Conservation (phyloP, 2,888 invertebrate genomes). For the Labia minor region DNA sequence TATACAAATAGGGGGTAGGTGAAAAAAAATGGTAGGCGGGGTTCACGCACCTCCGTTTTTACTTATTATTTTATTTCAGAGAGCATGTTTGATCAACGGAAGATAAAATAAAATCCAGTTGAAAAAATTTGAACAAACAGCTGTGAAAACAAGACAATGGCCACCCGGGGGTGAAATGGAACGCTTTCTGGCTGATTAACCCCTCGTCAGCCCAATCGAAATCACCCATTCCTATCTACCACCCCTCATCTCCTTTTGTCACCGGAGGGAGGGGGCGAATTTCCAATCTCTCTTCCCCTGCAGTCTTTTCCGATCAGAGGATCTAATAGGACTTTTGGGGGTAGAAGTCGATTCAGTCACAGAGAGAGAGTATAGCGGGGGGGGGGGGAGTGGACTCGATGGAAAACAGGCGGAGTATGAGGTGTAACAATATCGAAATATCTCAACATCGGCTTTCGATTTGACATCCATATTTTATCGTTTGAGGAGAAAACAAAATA, state of each 20-base stretch:
- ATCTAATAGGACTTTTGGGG: background rate
- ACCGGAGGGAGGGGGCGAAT: no score
- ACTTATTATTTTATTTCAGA: background rate
- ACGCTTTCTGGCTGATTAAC: conserved; percentile 13
- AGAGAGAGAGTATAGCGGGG: no score
- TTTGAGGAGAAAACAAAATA: no score
- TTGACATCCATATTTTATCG: conserved; percentile 7
- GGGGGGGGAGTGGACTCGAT: background rate
- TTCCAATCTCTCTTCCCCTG: no score
- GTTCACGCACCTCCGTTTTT: background rate
- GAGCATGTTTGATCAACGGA: conserved; percentile 5
- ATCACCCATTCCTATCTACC: background rate
- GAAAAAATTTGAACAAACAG: conserved; percentile 13
- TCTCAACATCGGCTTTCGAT: conserved; percentile 1
- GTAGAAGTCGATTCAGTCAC: background rate
- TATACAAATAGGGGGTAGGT: background rate
- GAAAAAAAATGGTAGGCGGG: background rate
- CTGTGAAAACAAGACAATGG: conserved; percentile 13
- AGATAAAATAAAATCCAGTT: conserved; percentile 7
- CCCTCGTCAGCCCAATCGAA: background rate
- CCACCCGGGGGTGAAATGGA: background rate
- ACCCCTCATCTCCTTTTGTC: background rate
- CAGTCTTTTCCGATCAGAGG: background rate
- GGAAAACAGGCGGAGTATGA: background rate
- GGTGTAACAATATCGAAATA: conserved; percentile 13